A percentile compares a stretch with the other conserved stretches of the same genome.
These are phyloP conservation scores for Leptinotarsa peninsularis DNA, from an alignment of 2,888 invertebrate genomes.

Conservation along the genomic window DNA sequence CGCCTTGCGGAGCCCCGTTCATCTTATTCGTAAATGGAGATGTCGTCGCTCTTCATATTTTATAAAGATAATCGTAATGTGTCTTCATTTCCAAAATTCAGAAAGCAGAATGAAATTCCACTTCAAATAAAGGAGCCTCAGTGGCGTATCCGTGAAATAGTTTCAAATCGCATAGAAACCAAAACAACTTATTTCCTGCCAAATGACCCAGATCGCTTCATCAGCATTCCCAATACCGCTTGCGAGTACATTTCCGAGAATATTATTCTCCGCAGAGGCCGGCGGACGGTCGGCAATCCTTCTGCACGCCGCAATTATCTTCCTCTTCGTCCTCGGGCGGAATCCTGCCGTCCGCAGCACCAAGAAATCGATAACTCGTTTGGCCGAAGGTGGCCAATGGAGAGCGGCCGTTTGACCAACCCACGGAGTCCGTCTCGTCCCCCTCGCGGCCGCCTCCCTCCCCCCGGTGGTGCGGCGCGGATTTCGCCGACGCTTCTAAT, in stretches of 20 bases:
- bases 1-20: too few species aligned
- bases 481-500: conserved; percentile 40
- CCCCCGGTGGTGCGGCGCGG: conserved; percentile 8
- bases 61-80: too few species aligned
- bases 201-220: conserved; percentile 18
- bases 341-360: conserved; percentile 22
- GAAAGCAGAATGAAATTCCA: too few species aligned
- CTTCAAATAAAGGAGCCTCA: too few species aligned
- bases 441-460: background rate
- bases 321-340: conserved; percentile 24
- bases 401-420: conserved; percentile 47
- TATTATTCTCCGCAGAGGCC: conserved; percentile 14
- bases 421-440: conserved; percentile 35
- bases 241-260: conserved; percentile 19
- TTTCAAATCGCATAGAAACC: background rate
- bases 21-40: too few species aligned
- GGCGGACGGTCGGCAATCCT: conserved; percentile 5
- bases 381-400: conserved; percentile 58
- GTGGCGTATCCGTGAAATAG: background rate
- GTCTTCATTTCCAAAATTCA: too few species aligned
- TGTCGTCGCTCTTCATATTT: too few species aligned
- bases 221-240: conserved; percentile 7
- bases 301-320: conserved; percentile 16
- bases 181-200: background rate
- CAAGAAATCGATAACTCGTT: conserved; percentile 50